Percentiles rank a stretch among this genome's conserved stretches.
These are phyloP conservation scores for Maniola hyperantus DNA, from an alignment of 2,888 invertebrate genomes.

Conservation along the genomic window DNA sequence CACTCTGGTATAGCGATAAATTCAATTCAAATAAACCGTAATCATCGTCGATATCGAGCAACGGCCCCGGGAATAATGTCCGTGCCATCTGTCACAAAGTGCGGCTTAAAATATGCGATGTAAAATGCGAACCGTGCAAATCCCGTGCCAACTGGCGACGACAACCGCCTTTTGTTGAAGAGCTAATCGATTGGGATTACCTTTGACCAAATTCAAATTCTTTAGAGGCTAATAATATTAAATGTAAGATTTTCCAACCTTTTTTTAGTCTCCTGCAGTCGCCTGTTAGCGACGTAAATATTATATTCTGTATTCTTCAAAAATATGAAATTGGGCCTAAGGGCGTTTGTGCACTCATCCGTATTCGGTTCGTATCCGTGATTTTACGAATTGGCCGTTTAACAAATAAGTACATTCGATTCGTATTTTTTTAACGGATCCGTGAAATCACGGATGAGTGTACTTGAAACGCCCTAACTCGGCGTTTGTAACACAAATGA, in stretches of 20 bases:
- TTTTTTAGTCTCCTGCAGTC: too few species aligned
- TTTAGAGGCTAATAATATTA: background rate
- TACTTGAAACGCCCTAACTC: too few species aligned
- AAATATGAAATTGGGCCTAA: too few species aligned
- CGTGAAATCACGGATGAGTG: too few species aligned
- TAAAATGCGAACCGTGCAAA: slow-evolving; percentile 32
- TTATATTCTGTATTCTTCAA: too few species aligned
- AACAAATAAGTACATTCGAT: too few species aligned
- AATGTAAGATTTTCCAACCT: background rate
- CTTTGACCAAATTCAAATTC: background rate
- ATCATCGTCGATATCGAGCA: slow-evolving; percentile 17
- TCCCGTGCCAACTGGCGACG: slow-evolving; percentile 32
- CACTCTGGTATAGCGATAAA: background rate
- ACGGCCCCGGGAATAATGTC: slow-evolving; percentile 22
- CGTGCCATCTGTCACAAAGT: slow-evolving; percentile 38
- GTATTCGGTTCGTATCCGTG: too few species aligned
- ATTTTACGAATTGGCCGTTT: too few species aligned
- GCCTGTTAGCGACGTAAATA: too few species aligned
- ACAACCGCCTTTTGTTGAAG: slow-evolving; percentile 17
- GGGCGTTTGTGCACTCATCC: too few species aligned
- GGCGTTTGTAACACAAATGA: too few species aligned
- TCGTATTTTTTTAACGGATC: too few species aligned
- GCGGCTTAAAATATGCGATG: slow-evolving; percentile 38
- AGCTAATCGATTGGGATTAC: slow-evolving; percentile 15
- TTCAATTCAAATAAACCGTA: slow-evolving; percentile 20